Percentiles rank a stretch among this genome's conserved stretches.
These are phyloP conservation scores for Lipophrys pholis DNA, from an alignment of 2,113 vertebrate genomes.

Conservation along the genomic window DNA sequence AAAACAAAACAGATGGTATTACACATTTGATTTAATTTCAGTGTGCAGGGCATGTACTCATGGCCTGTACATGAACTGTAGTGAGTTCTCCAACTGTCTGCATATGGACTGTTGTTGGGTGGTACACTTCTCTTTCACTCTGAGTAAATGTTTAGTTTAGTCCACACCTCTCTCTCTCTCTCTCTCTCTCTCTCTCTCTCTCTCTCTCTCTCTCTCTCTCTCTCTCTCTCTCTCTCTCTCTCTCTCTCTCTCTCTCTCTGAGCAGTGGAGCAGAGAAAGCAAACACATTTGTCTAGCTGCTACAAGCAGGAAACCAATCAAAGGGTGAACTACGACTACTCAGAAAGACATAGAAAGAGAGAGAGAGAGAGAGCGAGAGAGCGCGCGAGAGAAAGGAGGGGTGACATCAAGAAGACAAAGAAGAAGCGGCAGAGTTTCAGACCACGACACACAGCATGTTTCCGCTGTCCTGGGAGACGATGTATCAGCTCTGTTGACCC, in stretches of 20 bases:
- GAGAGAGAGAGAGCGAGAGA: background rate
- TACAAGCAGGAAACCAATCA: conserved; percentile 80
- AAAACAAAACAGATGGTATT: background rate
- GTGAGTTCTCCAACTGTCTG: background rate
- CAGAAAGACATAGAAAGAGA: background rate
- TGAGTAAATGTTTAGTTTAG: conserved; percentile 26
- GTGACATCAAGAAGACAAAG: conserved; percentile 40
- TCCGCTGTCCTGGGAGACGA: conserved; percentile 43
- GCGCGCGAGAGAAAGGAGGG: too few relatives aligned
- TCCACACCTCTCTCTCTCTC: conserved; percentile 35
- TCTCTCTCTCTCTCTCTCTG: conserved; percentile 29
- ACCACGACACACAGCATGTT: conserved; percentile 35
- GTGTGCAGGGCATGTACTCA: too few relatives aligned
- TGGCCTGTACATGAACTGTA: background rate
- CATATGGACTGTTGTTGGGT: background rate
- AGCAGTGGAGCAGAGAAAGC: conserved; percentile 70
- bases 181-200: conserved; percentile 2
- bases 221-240: conserved; percentile 22
- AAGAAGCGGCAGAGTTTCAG: conserved; percentile 17
- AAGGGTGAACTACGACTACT: conserved; percentile 37
- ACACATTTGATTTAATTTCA: background rate
- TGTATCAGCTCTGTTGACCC: conserved; percentile 14
- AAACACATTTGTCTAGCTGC: conserved; percentile 76
- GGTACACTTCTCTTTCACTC: conserved; percentile 32
- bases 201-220: background rate